Base-by-base conservation (phyloP, 2,888 invertebrate species). In the Caenorhabditis sinica region DNA sequence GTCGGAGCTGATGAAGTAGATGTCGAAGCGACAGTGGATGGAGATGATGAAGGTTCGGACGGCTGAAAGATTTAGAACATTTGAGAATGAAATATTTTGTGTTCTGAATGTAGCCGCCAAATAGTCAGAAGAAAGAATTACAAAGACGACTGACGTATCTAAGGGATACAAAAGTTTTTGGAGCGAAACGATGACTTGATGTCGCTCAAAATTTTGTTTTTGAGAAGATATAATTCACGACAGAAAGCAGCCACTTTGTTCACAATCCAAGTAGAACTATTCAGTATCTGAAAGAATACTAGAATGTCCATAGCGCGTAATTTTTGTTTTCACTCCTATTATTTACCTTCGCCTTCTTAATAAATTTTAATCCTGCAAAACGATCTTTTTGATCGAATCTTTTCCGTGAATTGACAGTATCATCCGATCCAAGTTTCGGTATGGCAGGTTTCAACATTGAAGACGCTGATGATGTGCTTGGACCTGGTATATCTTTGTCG, bases 311-410 rank as follows among this genome's bases (percentile, higher is more conserved):
- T 9, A 40, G 2, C n/a, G n/a, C n/a, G n/a, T 40, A 40, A 2
- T 15, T 40, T 40, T 40, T 40, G 15, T 40, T 40, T 9, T 9
- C 11, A 23, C 15, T 40, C 40, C n/a, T n/a, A n/a, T n/a, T 28
- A 25, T 40, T 51, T 40, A 86, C 89, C 76, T 89, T 87, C 11
- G 80, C 58, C 71, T 87, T 88, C 79, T 89, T 89, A 33, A 84
- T 69, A 0, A 88, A 61, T 11, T 85, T 81, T 1, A 89, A 36
- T 25, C 88, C 88, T 2, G 88, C 86, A 2, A 89, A 75, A 11
- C 87, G 43, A 23, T 82, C 84, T 45, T 80, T 87, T 69, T 89
- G 89, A 51, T 87, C 87, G 17, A n/a, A 66, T 45, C 69, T 77
- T 69, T 75, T 79, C 28, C 40, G 75, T 15, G n/a, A 30, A 43